Conservation (phyloP, 2,113 vertebrate genomes). For the Sylvietta virens region DNA sequence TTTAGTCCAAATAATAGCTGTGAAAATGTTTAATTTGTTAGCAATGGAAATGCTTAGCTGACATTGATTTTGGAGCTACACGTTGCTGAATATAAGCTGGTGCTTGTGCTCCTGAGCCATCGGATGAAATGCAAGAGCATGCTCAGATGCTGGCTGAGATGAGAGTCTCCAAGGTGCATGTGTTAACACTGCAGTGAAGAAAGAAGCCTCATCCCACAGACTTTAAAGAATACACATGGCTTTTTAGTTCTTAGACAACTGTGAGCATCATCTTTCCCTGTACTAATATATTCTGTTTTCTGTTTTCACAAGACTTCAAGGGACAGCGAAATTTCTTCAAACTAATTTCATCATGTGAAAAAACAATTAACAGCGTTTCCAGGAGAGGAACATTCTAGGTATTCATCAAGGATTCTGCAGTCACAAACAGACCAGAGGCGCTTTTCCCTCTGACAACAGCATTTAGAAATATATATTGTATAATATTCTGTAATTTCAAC, state of each 20-base stretch:
- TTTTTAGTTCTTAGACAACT: not conserved
- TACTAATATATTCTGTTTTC: not conserved
- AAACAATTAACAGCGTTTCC: slow-evolving; percentile 32
- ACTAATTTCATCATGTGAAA: slow-evolving; percentile 33
- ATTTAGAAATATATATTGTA: not conserved
- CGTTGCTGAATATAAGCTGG: not conserved
- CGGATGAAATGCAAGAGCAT: slow-evolving; percentile 30
- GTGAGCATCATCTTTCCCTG: not conserved
- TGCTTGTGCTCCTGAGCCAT: slow-evolving; percentile 21
- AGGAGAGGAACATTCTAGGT: slow-evolving; percentile 15
- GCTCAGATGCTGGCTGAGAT: not conserved
- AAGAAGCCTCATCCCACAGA: slow-evolving; percentile 1
- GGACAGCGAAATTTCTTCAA: slow-evolving; percentile 36
- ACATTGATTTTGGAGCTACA: slow-evolving; percentile 10
- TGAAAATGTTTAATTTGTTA: slow-evolving; percentile 2
- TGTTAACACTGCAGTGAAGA: not conserved
- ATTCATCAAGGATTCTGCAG: not conserved
- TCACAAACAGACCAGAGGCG: not conserved
- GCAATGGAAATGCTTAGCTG: not conserved
- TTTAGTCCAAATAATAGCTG: not conserved
- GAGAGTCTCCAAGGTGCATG: slow-evolving; percentile 20
- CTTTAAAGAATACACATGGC: not conserved
- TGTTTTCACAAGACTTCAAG: slow-evolving; percentile 41
- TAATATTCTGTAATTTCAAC: not conserved
- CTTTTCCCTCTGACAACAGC: not conserved